A percentile compares a stretch with the other conserved stretches of the same genome.
Conservation (phyloP, 2,113 vertebrate genomes). For the Oryzias javanicus region DNA sequence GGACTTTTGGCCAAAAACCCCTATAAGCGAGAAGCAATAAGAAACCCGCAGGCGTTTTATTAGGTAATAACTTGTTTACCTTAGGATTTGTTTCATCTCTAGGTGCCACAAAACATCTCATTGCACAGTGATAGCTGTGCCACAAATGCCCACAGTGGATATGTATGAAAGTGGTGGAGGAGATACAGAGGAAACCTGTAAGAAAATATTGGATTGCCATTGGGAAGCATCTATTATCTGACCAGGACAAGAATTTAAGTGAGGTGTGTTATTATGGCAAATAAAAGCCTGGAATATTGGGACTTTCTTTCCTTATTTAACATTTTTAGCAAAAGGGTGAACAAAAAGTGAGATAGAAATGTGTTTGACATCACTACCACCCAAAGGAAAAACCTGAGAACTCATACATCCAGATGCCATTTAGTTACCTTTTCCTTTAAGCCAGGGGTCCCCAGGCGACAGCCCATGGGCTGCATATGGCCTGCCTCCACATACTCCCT, state of each 20-base stretch:
- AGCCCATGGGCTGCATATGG: too few species aligned
- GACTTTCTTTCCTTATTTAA: too few species aligned
- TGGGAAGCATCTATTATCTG: constrained; percentile 53
- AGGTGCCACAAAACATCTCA: constrained; percentile 48
- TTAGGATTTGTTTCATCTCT: constrained; percentile 33
- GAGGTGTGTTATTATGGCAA: constrained; percentile 56
- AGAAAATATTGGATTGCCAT: constrained; percentile 44
- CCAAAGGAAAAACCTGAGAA: constrained; percentile 21
- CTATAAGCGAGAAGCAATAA: constrained; percentile 25
- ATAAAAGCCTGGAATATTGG: constrained; percentile 16
- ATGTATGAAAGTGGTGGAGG: constrained; percentile 5
- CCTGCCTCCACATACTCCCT: too few species aligned
- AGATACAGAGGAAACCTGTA: neutral
- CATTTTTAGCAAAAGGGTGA: constrained; percentile 10
- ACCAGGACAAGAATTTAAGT: constrained; percentile 50
- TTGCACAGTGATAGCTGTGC: constrained; percentile 15
- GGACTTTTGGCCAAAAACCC: constrained; percentile 25
- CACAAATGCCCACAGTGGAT: constrained; percentile 19
- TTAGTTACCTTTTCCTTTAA: too few species aligned
- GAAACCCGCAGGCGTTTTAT: constrained; percentile 47
- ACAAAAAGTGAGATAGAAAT: constrained; percentile 35
- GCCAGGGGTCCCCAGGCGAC: too few species aligned
- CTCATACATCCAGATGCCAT: too few species aligned
- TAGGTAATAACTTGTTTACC: constrained; percentile 55
- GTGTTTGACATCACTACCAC: constrained; percentile 57